These are phyloP conservation scores for Toxostoma redivivum DNA, from an alignment of 2,113 vertebrate genomes.

Conservation along the genomic window DNA sequence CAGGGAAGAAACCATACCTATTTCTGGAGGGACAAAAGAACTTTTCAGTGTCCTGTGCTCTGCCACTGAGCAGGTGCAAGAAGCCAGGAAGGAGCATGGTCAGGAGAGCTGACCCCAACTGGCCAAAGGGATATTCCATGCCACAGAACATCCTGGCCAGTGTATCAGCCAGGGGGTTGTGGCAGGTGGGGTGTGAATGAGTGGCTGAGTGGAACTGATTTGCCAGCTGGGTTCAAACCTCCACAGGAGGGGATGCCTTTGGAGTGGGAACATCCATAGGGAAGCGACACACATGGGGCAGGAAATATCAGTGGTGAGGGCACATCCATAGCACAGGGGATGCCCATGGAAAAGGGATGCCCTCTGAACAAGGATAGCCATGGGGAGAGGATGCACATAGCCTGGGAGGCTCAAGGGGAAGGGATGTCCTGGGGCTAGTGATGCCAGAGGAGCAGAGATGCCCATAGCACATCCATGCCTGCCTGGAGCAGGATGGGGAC, in stretches of 20 bases:
- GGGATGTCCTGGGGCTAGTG: no score
- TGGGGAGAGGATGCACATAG: neutral
- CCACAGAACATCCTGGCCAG: rapidly evolving
- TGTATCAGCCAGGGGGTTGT: rapidly evolving
- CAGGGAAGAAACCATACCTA: neutral
- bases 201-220: neutral
- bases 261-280: neutral
- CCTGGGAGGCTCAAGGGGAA: no score
- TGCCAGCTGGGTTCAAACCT: neutral
- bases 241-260: neutral
- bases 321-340: no score
- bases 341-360: rapidly evolving
- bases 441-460: neutral
- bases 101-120: neutral
- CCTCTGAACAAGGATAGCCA: neutral
- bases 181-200: neutral
- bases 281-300: rapidly evolving
- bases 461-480: no score
- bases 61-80: neutral
- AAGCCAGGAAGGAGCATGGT: neutral
- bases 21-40: neutral
- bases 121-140: neutral
- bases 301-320: neutral
- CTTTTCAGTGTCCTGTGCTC: neutral
- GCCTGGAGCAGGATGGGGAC: neutral